Conservation (phyloP, 2,888 invertebrate genomes). For the Beris chalybata region DNA sequence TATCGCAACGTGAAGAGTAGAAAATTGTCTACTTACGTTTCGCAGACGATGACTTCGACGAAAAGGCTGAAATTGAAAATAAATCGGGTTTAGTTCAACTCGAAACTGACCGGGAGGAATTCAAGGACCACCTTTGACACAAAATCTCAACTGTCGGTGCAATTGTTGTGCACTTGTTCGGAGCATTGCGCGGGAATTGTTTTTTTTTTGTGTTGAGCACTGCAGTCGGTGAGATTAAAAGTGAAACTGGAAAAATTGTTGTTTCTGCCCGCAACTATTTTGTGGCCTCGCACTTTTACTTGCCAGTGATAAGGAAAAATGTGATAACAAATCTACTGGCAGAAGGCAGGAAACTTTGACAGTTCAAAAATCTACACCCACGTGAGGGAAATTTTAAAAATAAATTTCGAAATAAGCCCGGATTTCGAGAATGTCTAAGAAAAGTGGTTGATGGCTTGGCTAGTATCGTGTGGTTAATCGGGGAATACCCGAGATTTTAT, state of each 20-base stretch:
- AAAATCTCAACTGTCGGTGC: not conserved
- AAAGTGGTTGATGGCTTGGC: no score
- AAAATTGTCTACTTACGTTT: conserved; percentile 16
- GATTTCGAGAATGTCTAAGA: no score
- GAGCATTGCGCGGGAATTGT: conserved; percentile 6
- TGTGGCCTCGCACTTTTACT: not conserved
- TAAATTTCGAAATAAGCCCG: no score
- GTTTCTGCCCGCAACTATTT: not conserved
- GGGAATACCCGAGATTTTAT: no score
- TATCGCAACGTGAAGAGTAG: not conserved
- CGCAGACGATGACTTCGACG: conserved; percentile 12
- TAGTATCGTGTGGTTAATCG: no score
- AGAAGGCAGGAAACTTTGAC: no score
- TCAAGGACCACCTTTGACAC: conserved; percentile 11
- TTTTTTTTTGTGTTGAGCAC: not conserved
- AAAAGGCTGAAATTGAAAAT: conserved; percentile 9
- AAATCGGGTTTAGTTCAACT: not conserved
- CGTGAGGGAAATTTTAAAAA: no score
- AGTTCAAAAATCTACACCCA: no score
- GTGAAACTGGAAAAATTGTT: conserved; percentile 14
- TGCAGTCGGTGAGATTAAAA: conserved; percentile 1
- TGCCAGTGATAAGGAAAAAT: no score
- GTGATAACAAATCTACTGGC: no score
- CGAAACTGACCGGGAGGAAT: not conserved
- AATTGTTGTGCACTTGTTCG: conserved; percentile 9